Evolutionary conservation across 2,888 invertebrate genomes (phyloP).

Genomic region (Cerastoderma edule): DNA sequence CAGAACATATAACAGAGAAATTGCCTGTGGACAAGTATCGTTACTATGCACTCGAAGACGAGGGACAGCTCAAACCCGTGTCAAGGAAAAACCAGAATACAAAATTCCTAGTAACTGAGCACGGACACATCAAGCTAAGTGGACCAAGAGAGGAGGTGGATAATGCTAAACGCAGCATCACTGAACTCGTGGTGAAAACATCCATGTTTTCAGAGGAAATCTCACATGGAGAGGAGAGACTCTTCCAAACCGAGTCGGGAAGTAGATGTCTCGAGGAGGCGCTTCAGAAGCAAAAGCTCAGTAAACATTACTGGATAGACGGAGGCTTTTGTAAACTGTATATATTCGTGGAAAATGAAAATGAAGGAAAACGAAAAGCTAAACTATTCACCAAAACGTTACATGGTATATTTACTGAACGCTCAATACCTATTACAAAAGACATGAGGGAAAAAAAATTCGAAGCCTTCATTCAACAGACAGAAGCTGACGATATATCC

Average conservation of each 20-base stretch:
- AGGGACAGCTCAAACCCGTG: not conserved
- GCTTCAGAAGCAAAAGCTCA: not conserved
- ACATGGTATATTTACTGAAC: no score
- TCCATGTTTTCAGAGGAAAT: not conserved
- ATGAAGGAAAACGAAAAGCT: not conserved
- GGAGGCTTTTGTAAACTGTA: not conserved
- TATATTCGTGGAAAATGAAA: not conserved
- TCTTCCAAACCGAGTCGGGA: not conserved
- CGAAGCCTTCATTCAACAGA: no score
- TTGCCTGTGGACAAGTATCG: not conserved
- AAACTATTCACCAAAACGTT: not conserved
- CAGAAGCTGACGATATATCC: no score
- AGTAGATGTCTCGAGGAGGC: not conserved
- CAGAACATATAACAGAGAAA: no score
- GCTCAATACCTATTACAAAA: no score
- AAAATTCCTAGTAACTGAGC: not conserved
- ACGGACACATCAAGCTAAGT: not conserved
- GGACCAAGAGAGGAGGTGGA: constrained; percentile 1
- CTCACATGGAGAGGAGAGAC: not conserved
- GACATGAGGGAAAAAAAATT: no score
- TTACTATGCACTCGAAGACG: constrained; percentile 5
- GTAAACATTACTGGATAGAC: constrained; percentile 7
- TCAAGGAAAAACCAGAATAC: not conserved
- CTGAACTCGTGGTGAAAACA: not conserved
- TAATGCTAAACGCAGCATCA: not conserved